Base-by-base conservation (phyloP, 2,888 invertebrate genomes). In the Ectemnius lituratus region DNA sequence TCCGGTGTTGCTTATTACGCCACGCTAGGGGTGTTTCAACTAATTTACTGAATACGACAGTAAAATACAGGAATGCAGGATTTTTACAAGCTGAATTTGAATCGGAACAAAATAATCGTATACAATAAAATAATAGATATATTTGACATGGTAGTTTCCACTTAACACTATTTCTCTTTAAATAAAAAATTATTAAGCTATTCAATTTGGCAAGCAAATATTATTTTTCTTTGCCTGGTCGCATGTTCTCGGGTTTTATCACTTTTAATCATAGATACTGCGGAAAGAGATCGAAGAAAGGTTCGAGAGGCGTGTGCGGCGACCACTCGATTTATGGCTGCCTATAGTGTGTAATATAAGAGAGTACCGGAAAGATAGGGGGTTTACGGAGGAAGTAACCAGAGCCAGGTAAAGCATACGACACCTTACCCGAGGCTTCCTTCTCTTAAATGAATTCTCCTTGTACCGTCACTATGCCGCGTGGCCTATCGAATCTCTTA, bases 291-390 rank as follows among this genome's bases (percentile, higher is more conserved):
- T 59, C 52, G 62, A 20, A 56, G 52, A 57, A 49, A 18, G 59
- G 57, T 73, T 73, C 76, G 61, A 66, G 37, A 56, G 64, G 16
- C 4, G 56, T 27, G 28, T 71, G 49, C 68, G 67, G 67, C 52
- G 37, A n/a, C 46, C 45, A 20, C 47, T 58, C 58, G 64, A 77
- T 77, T 76, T 73, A 76, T 63, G 66, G 60, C 37, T 18, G 16
- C 69, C 58, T 68, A 60, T 52, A 59, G 5, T 57, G 2, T 61
- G 62, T 68, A 65, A 69, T 62, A 66, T 73, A 67, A 52, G 59
- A 67, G 23, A 27, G 13, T 18, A 47, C 16, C 5, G 18, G 1
- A 18, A 28, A 45, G 6, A 27, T 8, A 4, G n/a, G 5, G 37
- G 37, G 20, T 37, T 47, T 52, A n/a, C 16, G 20, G 20, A 16